These are phyloP conservation scores for Hartigia nigra DNA, from an alignment of 2,888 invertebrate genomes.

Conservation along the genomic window DNA sequence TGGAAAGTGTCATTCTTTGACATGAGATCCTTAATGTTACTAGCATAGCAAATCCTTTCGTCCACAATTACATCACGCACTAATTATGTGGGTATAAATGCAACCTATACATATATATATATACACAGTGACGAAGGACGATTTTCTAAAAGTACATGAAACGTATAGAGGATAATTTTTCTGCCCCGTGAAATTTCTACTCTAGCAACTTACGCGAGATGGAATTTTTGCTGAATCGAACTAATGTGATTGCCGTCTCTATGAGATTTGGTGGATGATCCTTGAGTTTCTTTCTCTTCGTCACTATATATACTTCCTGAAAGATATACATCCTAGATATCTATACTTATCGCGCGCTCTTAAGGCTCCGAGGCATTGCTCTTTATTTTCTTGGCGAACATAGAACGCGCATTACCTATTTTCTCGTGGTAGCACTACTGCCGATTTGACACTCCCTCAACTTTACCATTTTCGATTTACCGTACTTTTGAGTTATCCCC, in stretches of 20 bases:
- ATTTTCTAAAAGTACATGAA: background rate
- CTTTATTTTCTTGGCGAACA: background rate
- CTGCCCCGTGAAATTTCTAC: background rate
- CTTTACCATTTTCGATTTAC: background rate
- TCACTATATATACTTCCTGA: background rate
- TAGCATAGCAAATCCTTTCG: background rate
- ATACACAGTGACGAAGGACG: background rate
- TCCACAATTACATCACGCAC: background rate
- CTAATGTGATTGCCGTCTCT: background rate
- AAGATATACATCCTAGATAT: background rate
- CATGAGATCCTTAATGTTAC: background rate
- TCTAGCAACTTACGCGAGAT: background rate
- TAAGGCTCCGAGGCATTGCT: background rate
- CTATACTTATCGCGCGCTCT: background rate
- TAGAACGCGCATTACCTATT: background rate
- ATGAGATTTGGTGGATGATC: background rate
- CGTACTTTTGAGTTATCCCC: background rate
- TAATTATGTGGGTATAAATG: background rate
- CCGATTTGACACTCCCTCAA: background rate
- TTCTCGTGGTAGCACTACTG: background rate
- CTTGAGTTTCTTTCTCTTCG: background rate
- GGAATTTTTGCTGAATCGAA: background rate
- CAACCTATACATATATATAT: too few relatives aligned
- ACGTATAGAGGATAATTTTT: background rate
- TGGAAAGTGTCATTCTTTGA: background rate